Percentiles rank a stretch among this genome's conserved stretches.
phyloP scores from a whole-genome alignment of 2,888 invertebrate genomes.

The Epistrophella euchroma region DNA sequence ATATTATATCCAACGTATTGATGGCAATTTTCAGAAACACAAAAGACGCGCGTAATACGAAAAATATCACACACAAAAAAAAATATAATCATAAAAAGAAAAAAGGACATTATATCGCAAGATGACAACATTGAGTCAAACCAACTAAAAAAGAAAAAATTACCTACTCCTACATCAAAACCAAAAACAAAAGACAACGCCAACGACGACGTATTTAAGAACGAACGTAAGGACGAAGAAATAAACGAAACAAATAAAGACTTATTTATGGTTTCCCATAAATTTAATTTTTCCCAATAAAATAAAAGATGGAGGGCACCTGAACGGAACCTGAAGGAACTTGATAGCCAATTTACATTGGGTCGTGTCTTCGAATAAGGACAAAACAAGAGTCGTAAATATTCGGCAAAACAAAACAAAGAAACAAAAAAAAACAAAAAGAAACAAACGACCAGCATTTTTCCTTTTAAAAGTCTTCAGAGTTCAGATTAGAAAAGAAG shows the following conservation, averaged over 20 bases:
- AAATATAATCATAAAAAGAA: conserved; percentile 59
- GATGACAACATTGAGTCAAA: conserved; percentile 39
- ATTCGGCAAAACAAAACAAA: conserved; percentile 41
- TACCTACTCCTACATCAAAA: no score
- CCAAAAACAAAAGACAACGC: not conserved
- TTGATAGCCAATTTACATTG: conserved; percentile 70
- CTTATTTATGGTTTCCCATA: conserved; percentile 74
- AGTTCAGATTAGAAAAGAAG: conserved; percentile 12
- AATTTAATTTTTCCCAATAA: conserved; percentile 75
- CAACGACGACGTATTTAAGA: no score
- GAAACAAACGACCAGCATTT: conserved; percentile 38
- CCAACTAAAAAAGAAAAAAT: not conserved
- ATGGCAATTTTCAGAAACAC: conserved; percentile 69
- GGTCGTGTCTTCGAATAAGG: conserved; percentile 64
- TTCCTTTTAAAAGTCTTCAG: conserved; percentile 37
- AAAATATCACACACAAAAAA: conserved; percentile 18
- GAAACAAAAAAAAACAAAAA: conserved; percentile 38
- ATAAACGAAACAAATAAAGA: conserved; percentile 65
- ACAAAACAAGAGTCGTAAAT: conserved; percentile 68
- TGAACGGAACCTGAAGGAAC: conserved; percentile 32
- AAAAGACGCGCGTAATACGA: conserved; percentile 51
- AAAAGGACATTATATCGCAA: conserved; percentile 50
- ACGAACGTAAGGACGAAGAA: conserved; percentile 14
- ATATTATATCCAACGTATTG: conserved; percentile 66
- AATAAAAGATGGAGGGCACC: conserved; percentile 62